Conservation (phyloP, 2,113 vertebrate species). For the Brachyhypopomus gauderio region DNA sequence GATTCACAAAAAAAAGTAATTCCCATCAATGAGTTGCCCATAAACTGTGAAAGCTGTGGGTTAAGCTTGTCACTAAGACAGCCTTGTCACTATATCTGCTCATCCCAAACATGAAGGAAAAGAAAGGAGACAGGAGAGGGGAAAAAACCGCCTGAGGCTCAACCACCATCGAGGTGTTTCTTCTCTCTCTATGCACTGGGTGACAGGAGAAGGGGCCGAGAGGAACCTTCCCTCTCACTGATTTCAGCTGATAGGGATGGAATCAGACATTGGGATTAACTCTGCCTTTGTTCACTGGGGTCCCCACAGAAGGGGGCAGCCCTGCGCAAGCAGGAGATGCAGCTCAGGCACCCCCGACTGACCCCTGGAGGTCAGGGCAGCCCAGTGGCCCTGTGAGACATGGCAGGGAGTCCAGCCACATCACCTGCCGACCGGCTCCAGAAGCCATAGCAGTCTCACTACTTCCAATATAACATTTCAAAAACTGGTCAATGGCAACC, state of each 20-base stretch:
- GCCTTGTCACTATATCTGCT: slow-evolving; percentile 77
- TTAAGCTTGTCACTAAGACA: slow-evolving; percentile 75
- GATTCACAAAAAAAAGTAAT: slow-evolving; percentile 45
- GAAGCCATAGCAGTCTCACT: not conserved
- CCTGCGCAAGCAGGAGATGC: slow-evolving; percentile 71
- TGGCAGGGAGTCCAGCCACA: slow-evolving; percentile 54
- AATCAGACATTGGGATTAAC: slow-evolving; percentile 81
- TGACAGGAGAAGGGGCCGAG: slow-evolving; percentile 71
- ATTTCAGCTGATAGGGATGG: slow-evolving; percentile 76
- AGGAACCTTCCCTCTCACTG: slow-evolving; percentile 77
- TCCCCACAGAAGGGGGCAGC: slow-evolving; percentile 73
- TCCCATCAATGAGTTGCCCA: slow-evolving; percentile 69
- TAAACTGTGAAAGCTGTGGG: slow-evolving; percentile 71
- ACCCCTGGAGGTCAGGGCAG: slow-evolving; percentile 65
- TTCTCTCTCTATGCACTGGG: slow-evolving; percentile 68
- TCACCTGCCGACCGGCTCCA: slow-evolving; percentile 47
- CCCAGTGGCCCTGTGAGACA: slow-evolving; percentile 34
- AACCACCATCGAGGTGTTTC: slow-evolving; percentile 74
- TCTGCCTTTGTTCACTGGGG: slow-evolving; percentile 73
- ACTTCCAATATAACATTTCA: too few relatives aligned
- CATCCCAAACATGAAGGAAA: slow-evolving; percentile 68
- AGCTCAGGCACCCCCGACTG: slow-evolving; percentile 65
- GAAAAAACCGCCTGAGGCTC: slow-evolving; percentile 71
- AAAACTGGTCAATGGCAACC: not conserved
- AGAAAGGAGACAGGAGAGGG: slow-evolving; percentile 48